Percentiles rank a stretch among this genome's conserved stretches.
phyloP scores from a whole-genome alignment of 2,797 vertebrate species.

The Phataginus tetradactyla region DNA sequence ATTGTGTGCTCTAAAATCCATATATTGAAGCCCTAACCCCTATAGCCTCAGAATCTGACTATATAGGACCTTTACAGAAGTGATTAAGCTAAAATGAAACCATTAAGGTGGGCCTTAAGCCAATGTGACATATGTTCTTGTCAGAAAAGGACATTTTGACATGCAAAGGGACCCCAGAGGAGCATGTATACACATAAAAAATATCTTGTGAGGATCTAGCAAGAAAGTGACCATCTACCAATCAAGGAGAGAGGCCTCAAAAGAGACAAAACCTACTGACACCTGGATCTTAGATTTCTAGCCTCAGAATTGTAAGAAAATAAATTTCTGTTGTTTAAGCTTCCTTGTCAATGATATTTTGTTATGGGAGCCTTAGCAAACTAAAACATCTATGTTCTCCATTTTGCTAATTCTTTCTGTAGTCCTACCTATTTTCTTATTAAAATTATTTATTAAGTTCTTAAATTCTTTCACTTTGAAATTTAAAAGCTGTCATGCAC shows the following conservation, averaged over 20 bases:
- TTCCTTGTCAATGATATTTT: neutral
- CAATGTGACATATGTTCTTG: neutral
- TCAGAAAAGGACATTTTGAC: neutral
- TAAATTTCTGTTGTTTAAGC: neutral
- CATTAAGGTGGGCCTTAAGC: too few species aligned
- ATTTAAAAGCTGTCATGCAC: neutral
- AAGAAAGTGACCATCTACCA: neutral
- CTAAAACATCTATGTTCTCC: neutral
- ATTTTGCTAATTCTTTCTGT: neutral
- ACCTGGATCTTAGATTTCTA: neutral
- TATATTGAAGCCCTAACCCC: neutral
- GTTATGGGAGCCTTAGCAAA: neutral
- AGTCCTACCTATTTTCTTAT: neutral
- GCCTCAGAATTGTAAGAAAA: neutral
- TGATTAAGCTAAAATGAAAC: neutral
- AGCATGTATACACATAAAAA: neutral
- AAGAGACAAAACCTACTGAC: neutral
- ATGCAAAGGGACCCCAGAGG: accelerated
- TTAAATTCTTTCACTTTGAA: neutral
- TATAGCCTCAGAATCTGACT: neutral
- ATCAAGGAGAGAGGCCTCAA: neutral
- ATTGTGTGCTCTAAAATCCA: neutral
- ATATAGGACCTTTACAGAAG: neutral
- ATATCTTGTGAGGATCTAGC: neutral
- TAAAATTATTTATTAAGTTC: neutral